A percentile compares a stretch with the other conserved stretches of the same genome.
Evolutionary conservation across 1,140 invertebrate species (phyloP).

Genomic region (Scylla paramamosain): DNA sequence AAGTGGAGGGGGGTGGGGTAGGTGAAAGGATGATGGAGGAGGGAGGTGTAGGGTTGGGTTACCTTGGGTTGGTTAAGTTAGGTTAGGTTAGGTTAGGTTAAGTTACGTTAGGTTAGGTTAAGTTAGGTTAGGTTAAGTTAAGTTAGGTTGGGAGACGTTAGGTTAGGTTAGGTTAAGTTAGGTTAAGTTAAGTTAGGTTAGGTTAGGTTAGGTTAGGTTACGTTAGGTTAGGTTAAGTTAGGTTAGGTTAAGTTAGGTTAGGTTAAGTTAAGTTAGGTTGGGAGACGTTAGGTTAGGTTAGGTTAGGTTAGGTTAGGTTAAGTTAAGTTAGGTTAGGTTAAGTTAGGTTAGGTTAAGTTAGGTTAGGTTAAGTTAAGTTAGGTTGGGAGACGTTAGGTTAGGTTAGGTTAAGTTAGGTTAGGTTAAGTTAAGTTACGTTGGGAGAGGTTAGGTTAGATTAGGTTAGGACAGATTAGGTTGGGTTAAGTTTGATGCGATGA

Average conservation of each 20-base stretch:
- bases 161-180: not conserved
- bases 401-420: not conserved
- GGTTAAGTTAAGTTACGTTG: not conserved
- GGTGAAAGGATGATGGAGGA: not conserved
- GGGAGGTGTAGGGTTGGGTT: not conserved
- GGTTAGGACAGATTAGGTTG: not conserved
- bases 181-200: constrained; percentile 31
- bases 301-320: not conserved
- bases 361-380: constrained; percentile 26
- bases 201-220: constrained; percentile 28
- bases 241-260: constrained; percentile 28
- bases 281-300: constrained; percentile 2
- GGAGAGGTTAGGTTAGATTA: not conserved
- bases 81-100: constrained; percentile 35
- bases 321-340: constrained; percentile 10
- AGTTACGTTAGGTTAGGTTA: too few relatives aligned
- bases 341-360: constrained; percentile 1
- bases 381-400: constrained; percentile 16
- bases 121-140: constrained; percentile 26
- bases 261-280: constrained; percentile 17
- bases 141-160: constrained; percentile 21
- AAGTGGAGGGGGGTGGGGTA: not conserved
- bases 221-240: constrained; percentile 1
- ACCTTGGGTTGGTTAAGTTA: not conserved
- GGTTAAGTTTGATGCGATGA: too few relatives aligned